Evolutionary conservation across 2,797 vertebrate genomes (phyloP).

Genomic region (Psittacula derbiana): DNA sequence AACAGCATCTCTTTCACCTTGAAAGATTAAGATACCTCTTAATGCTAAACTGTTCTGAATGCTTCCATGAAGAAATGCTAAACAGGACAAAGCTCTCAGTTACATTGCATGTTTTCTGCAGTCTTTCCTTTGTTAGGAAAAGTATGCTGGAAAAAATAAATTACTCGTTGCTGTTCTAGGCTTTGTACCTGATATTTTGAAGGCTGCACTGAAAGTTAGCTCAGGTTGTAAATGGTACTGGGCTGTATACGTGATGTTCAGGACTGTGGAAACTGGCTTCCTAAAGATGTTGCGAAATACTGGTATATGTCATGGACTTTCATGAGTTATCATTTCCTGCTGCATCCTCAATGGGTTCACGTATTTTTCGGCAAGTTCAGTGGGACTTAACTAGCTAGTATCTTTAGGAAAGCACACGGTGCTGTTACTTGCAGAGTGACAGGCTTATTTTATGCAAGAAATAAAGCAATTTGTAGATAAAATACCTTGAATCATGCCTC

Average conservation of each 20-base stretch:
- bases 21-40: neutral
- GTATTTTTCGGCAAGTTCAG: neutral
- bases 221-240: neutral
- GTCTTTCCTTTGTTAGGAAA: neutral
- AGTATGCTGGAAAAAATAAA: neutral
- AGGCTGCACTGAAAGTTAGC: neutral
- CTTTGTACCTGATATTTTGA: neutral
- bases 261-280: neutral
- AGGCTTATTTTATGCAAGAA: neutral
- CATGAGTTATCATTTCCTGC: neutral
- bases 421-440: neutral
- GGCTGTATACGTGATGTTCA: accelerated
- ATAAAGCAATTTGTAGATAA: neutral
- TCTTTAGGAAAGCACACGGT: neutral
- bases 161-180: neutral
- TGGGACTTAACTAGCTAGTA: neutral
- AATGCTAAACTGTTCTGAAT: neutral
- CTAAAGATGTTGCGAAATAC: neutral
- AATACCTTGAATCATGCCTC: neutral
- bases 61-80: neutral
- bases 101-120: neutral
- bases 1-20: neutral
- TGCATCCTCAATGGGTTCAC: neutral
- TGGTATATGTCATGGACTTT: neutral
- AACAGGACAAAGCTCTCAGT: neutral